Conservation (phyloP, 2,888 invertebrate genomes). For the Drosophila nigritarsus region DNA sequence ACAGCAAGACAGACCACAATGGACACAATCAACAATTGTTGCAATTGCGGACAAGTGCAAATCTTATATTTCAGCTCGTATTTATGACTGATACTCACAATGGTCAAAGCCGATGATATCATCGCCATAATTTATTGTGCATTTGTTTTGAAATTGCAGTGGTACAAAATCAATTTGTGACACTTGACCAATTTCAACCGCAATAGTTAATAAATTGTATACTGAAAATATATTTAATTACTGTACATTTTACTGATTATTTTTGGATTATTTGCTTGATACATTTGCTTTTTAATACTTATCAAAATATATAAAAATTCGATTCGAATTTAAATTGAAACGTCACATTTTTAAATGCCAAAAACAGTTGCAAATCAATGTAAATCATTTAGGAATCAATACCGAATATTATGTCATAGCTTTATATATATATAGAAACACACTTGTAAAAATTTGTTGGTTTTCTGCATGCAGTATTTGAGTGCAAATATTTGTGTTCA, state of each 20-base stretch:
- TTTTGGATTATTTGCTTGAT: neutral
- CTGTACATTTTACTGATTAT: neutral
- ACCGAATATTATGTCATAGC: slow-evolving; percentile 17
- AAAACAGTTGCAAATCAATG: no score
- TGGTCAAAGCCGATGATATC: slow-evolving; percentile 17
- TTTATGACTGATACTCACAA: slow-evolving; percentile 61
- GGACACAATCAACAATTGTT: slow-evolving; percentile 70
- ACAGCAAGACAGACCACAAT: slow-evolving; percentile 55
- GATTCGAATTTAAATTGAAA: no score
- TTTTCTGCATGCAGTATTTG: slow-evolving; percentile 50
- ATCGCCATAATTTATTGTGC: slow-evolving; percentile 19
- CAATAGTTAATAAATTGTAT: neutral
- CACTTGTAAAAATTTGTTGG: slow-evolving; percentile 41
- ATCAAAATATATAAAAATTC: no score
- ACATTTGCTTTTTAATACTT: neutral
- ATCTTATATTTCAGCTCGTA: slow-evolving; percentile 44
- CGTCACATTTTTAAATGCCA: no score
- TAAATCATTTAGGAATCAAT: no score
- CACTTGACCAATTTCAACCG: slow-evolving; percentile 15
- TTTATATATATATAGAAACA: neutral
- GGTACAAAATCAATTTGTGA: slow-evolving; percentile 1
- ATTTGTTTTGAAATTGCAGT: slow-evolving; percentile 23
- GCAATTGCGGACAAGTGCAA: slow-evolving; percentile 60
- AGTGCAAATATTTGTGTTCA: slow-evolving; percentile 68
- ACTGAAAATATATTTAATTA: neutral